These are phyloP conservation scores for Melieria picta DNA, from an alignment of 2,888 invertebrate species.

Conservation along the genomic window DNA sequence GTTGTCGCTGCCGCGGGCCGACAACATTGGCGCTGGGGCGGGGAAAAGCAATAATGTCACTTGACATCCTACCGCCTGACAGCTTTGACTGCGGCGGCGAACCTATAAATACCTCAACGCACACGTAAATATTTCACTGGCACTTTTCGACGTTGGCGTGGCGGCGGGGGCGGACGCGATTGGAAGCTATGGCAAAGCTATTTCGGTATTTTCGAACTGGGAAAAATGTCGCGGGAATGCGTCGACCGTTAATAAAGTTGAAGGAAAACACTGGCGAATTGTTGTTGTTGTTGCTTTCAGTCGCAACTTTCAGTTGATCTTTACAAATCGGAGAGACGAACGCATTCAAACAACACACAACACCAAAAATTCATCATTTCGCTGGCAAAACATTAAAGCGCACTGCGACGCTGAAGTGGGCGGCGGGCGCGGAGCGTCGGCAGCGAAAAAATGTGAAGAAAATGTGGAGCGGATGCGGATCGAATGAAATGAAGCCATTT, in stretches of 20 bases:
- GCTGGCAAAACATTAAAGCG: no score
- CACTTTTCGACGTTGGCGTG: no score
- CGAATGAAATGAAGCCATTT: neutral
- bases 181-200: no score
- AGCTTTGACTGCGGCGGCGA: neutral
- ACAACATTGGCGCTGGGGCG: neutral
- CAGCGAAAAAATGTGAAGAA: no score
- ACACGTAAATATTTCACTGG: slow-evolving; percentile 4
- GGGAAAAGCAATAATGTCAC: slow-evolving; percentile 1
- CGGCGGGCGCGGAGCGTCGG: no score
- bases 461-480: no score
- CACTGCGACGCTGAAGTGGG: no score
- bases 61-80: slow-evolving; percentile 4
- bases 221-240: neutral
- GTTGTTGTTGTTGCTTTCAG: neutral
- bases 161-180: no score
- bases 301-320: no score
- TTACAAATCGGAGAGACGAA: neutral
- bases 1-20: neutral
- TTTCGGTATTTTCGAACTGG: neutral
- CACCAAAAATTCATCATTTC: neutral
- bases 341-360: neutral
- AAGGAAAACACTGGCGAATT: slow-evolving; percentile 1
- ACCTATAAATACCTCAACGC: slow-evolving; percentile 10
- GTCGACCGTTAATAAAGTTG: neutral